A percentile compares a stretch with the other conserved stretches of the same genome.
Evolutionary conservation across 2,888 invertebrate genomes (phyloP).

Genomic region (Caenorhabditis sulstoni): DNA sequence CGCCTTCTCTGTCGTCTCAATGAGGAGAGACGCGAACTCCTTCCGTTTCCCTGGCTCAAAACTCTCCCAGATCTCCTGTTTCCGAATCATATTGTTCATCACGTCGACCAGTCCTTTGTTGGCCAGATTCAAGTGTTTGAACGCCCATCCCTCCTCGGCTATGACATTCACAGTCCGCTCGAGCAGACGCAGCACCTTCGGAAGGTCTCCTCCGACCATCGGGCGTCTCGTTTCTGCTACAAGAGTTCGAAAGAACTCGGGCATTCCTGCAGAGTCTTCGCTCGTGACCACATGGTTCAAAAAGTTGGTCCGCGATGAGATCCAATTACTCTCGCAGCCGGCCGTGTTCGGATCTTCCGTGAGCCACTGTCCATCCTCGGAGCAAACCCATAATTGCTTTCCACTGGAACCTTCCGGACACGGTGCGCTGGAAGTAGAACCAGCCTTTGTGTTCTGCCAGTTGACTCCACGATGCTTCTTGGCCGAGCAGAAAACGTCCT

Average conservation of each 20-base stretch:
- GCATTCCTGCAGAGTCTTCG: constrained; percentile 55
- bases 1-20: constrained; percentile 28
- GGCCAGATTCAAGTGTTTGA: constrained; percentile 10
- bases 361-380: constrained; percentile 65
- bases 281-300: constrained; percentile 30
- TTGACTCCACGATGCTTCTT: constrained; percentile 40
- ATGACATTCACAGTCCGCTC: constrained; percentile 49
- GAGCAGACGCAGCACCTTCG: constrained; percentile 59
- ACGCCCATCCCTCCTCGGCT: constrained; percentile 56
- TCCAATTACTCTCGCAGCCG: constrained; percentile 61
- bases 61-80: constrained; percentile 54
- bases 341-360: constrained; percentile 58
- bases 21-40: constrained; percentile 42
- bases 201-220: constrained; percentile 72
- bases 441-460: constrained; percentile 54
- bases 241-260: constrained; percentile 57
- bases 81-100: constrained; percentile 55
- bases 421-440: constrained; percentile 18
- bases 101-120: constrained; percentile 55
- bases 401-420: constrained; percentile 54
- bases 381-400: constrained; percentile 70
- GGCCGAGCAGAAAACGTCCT: constrained; percentile 36
- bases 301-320: constrained; percentile 7
- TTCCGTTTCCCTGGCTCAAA: constrained; percentile 44
- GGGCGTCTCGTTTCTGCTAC: constrained; percentile 57